A percentile compares a stretch with the other conserved stretches of the same genome.
Evolutionary conservation across 2,797 vertebrate genomes (phyloP).

Genomic region (Oreortyx pictus): DNA sequence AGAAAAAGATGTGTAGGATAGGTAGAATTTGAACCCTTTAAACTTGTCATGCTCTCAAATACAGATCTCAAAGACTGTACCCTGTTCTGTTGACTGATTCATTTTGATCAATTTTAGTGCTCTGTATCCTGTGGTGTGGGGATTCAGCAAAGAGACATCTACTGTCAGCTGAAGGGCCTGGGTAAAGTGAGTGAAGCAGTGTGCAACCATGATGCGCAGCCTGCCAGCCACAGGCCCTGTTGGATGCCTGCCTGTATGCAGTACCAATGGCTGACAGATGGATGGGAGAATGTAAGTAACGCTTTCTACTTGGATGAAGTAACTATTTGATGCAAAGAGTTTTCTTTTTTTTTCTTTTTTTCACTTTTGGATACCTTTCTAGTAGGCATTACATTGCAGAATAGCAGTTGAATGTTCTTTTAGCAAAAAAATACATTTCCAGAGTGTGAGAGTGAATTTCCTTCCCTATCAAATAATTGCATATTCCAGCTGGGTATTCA

Average conservation of each 20-base stretch:
- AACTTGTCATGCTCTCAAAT: not conserved
- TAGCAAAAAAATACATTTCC: not conserved
- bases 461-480: not conserved
- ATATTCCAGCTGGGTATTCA: not conserved
- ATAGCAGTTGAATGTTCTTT: not conserved
- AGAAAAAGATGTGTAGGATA: not conserved
- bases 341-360: not conserved
- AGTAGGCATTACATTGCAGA: not conserved
- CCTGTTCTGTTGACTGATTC: not conserved
- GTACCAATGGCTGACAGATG: conserved; percentile 82
- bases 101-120: conserved; percentile 79
- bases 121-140: conserved; percentile 90
- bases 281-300: conserved; percentile 87
- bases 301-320: not conserved
- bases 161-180: conserved; percentile 84
- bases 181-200: conserved; percentile 80
- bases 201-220: conserved; percentile 77
- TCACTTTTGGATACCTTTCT: not conserved
- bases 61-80: not conserved
- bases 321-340: rapidly evolving
- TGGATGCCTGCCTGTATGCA: conserved; percentile 78
- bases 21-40: not conserved
- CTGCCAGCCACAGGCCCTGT: conserved; percentile 76
- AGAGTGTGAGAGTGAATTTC: not conserved
- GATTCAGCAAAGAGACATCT: conserved; percentile 86